phyloP scores from a whole-genome alignment of 2,797 vertebrate species.

The Aplochiton taeniatus region DNA sequence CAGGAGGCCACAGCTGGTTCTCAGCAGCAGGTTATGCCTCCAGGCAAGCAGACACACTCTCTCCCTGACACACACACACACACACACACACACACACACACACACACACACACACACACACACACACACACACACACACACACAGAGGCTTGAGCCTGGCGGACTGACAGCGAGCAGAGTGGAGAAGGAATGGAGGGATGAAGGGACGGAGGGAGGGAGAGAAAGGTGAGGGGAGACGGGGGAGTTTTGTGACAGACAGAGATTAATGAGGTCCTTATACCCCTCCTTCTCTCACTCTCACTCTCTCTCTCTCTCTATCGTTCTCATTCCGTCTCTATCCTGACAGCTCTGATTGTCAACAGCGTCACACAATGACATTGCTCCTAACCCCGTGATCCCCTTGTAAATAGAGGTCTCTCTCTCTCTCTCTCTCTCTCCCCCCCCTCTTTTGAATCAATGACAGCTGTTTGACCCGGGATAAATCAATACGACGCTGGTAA shows the following conservation, averaged over 20 bases:
- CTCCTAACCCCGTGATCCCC: no score
- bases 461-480: no score
- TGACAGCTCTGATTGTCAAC: constrained; percentile 68
- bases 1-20: no score
- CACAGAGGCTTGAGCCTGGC: constrained; percentile 2
- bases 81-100: constrained; percentile 3
- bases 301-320: neutral
- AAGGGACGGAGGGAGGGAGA: constrained; percentile 12
- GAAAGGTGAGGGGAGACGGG: neutral
- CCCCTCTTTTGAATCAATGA: no score
- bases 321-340: constrained; percentile 42
- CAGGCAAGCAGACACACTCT: no score
- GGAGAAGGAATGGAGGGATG: neutral
- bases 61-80: neutral
- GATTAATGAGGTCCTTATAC: constrained; percentile 56
- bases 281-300: constrained; percentile 33
- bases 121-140: constrained; percentile 19
- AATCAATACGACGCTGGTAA: no score
- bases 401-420: no score
- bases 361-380: constrained; percentile 18
- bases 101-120: constrained; percentile 6
- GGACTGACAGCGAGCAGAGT: constrained; percentile 5
- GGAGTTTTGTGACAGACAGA: constrained; percentile 45
- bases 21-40: no score
- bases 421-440: no score